These are phyloP conservation scores for Turnix velox DNA, from an alignment of 2,113 vertebrate genomes.

Conservation along the genomic window DNA sequence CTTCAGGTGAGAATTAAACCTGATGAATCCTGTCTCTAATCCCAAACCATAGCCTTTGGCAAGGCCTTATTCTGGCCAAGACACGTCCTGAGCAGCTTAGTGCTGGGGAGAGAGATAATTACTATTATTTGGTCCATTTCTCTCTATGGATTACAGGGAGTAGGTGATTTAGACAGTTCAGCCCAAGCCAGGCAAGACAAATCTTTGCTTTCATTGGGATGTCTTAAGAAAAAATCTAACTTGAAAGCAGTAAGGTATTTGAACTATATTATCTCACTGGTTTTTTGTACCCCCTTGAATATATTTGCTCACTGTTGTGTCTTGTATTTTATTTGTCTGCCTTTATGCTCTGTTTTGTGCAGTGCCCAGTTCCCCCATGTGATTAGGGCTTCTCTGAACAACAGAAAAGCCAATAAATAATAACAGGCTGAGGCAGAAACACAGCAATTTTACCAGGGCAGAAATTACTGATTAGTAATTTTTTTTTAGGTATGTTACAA, in stretches of 20 bases:
- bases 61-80: neutral
- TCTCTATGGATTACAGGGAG: neutral
- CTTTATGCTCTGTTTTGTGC: neutral
- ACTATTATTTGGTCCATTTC: neutral
- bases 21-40: neutral
- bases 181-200: neutral
- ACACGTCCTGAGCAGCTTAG: neutral
- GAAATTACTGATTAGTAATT: neutral
- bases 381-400: neutral
- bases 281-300: neutral
- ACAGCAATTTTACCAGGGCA: fast-evolving
- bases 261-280: neutral
- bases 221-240: neutral
- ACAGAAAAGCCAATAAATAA: neutral
- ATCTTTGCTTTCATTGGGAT: neutral
- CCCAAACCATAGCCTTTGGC: neutral
- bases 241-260: neutral
- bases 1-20: neutral
- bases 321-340: neutral
- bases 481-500: neutral
- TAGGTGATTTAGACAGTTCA: neutral
- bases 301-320: neutral
- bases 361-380: neutral
- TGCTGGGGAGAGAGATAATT: neutral
- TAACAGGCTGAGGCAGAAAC: neutral